phyloP scores from a whole-genome alignment of 2,113 vertebrate species.

The Parus major region DNA sequence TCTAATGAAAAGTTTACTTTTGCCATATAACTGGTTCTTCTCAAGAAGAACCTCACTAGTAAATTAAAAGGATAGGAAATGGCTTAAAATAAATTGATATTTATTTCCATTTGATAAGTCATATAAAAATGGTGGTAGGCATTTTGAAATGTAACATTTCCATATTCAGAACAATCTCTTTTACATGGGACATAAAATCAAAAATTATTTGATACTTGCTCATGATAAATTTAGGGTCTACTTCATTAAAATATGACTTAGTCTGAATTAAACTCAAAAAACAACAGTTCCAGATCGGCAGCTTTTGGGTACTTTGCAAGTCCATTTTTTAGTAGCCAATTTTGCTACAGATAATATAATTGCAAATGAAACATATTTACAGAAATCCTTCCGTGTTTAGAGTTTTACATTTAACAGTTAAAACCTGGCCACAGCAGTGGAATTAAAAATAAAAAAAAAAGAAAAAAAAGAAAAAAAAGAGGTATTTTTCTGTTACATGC shows the following conservation, averaged over 20 bases:
- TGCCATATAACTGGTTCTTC: neutral
- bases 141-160: neutral
- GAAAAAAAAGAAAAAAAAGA: neutral
- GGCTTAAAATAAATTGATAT: neutral
- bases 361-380: slow-evolving; percentile 60
- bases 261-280: slow-evolving; percentile 44
- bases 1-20: neutral
- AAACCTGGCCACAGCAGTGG: neutral
- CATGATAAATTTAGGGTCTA: neutral
- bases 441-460: neutral
- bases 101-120: neutral
- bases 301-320: slow-evolving; percentile 44
- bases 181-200: neutral
- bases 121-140: neutral
- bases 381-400: slow-evolving; percentile 62
- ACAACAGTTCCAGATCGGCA: neutral
- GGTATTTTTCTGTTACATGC: slow-evolving; percentile 34
- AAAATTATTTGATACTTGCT: slow-evolving; percentile 6
- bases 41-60: neutral
- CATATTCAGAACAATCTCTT: neutral
- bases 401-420: slow-evolving; percentile 58
- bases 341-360: slow-evolving; percentile 62
- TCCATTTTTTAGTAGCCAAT: slow-evolving; percentile 64
- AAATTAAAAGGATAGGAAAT: neutral
- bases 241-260: slow-evolving; percentile 32